phyloP scores from a whole-genome alignment of 64 coral and sea anemone species.

The Catalaphyllia jardinei region DNA sequence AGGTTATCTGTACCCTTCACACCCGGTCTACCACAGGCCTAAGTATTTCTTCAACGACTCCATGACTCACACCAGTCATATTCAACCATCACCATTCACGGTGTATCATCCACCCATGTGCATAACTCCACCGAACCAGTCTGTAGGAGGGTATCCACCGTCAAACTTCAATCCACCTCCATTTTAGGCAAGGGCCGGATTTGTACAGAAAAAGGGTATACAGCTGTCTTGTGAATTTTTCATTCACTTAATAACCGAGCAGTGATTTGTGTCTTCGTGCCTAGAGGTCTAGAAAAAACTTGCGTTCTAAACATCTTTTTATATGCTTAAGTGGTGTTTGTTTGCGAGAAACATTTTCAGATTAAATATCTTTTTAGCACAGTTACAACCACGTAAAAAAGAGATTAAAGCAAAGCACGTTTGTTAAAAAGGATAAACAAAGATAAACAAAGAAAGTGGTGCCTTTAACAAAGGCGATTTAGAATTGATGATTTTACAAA shows the following conservation, averaged over 20 bases:
- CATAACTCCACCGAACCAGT: background rate
- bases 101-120: background rate
- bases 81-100: background rate
- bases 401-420: background rate
- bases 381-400: background rate
- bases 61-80: background rate
- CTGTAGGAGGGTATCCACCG: background rate
- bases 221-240: too few relatives aligned
- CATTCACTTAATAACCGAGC: too few relatives aligned
- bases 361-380: background rate
- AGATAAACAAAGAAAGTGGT: background rate
- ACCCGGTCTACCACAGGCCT: conserved; percentile 14
- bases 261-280: too few relatives aligned
- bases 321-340: background rate
- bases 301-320: too few relatives aligned
- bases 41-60: conserved; percentile 2
- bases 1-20: conserved; percentile 67
- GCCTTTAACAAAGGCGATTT: background rate
- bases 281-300: too few relatives aligned
- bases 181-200: background rate
- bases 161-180: background rate
- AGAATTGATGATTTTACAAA: background rate
- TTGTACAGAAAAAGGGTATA: too few relatives aligned
- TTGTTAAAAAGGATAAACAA: background rate
- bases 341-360: background rate